These are phyloP conservation scores for Antigone vipio DNA, from an alignment of 2,113 vertebrate genomes.

Conservation along the genomic window DNA sequence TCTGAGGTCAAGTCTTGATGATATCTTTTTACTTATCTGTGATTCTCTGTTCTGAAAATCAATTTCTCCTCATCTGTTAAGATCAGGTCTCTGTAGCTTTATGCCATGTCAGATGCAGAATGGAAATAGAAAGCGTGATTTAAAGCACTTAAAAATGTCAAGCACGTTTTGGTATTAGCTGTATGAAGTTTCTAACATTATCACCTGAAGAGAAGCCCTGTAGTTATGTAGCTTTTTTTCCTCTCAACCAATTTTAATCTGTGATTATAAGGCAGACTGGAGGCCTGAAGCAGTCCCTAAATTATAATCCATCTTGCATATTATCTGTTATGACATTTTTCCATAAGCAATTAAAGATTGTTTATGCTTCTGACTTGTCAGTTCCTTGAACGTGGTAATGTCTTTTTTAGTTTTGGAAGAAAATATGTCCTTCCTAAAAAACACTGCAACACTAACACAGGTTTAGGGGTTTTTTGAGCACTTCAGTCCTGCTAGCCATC, in stretches of 20 bases:
- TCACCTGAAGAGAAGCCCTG: not conserved
- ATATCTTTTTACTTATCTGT: not conserved
- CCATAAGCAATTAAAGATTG: constrained; percentile 3
- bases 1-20: not conserved
- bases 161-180: not conserved
- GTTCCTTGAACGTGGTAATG: not conserved
- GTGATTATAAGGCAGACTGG: not conserved
- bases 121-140: not conserved
- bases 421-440: not conserved
- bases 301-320: not conserved
- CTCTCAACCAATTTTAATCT: not conserved
- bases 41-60: not conserved
- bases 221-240: not conserved
- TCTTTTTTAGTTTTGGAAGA: not conserved
- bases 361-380: constrained; percentile 7
- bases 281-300: not conserved
- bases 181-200: not conserved
- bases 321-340: constrained; percentile 7
- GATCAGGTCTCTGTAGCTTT: not conserved
- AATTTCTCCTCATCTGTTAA: not conserved
- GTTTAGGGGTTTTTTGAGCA: rapidly evolving
- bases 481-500: not conserved
- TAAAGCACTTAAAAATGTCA: not conserved
- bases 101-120: not conserved
- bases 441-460: not conserved